A percentile compares a stretch with the other conserved stretches of the same genome.
These are phyloP conservation scores for Myioborus miniatus DNA, from an alignment of 2,797 vertebrate genomes.

Conservation along the genomic window DNA sequence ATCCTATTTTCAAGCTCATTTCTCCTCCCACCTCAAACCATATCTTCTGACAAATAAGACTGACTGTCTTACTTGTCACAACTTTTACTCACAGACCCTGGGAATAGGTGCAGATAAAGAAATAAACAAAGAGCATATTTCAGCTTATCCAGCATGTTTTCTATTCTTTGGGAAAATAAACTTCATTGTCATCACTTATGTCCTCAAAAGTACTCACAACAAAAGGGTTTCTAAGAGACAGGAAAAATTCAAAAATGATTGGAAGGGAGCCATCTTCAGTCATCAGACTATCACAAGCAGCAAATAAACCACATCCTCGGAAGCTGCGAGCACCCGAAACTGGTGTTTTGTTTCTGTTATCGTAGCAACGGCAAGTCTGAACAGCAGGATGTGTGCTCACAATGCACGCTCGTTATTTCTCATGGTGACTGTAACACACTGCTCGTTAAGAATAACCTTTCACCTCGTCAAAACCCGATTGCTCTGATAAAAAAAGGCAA, in stretches of 20 bases:
- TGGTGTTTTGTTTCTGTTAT: slow-evolving; percentile 65
- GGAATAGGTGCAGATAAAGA: not conserved
- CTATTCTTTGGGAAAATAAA: slow-evolving; percentile 1
- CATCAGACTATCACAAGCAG: slow-evolving; percentile 18
- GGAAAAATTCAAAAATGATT: not conserved
- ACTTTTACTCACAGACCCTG: not conserved
- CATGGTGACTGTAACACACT: not conserved
- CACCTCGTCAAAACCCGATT: not conserved
- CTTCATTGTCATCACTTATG: not conserved
- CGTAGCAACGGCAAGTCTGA: slow-evolving; percentile 51
- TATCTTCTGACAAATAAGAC: not conserved
- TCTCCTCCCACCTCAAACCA: not conserved
- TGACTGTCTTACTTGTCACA: not conserved
- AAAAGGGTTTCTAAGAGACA: slow-evolving; percentile 46
- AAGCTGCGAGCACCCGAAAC: slow-evolving; percentile 36
- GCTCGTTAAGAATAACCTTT: not conserved
- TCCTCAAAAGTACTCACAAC: not conserved
- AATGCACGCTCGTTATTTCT: not conserved
- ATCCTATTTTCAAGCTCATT: not conserved
- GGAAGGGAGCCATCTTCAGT: slow-evolving; percentile 35
- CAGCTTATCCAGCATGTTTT: not conserved
- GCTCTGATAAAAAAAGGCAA: not conserved
- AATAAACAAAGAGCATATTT: not conserved
- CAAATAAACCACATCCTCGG: slow-evolving; percentile 42
- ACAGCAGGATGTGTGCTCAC: slow-evolving; percentile 19